Evolutionary conservation across 2,888 invertebrate species (phyloP), one percentile per base, ranked within the genome.

Genomic region (Netelia fuscicornis): DNA sequence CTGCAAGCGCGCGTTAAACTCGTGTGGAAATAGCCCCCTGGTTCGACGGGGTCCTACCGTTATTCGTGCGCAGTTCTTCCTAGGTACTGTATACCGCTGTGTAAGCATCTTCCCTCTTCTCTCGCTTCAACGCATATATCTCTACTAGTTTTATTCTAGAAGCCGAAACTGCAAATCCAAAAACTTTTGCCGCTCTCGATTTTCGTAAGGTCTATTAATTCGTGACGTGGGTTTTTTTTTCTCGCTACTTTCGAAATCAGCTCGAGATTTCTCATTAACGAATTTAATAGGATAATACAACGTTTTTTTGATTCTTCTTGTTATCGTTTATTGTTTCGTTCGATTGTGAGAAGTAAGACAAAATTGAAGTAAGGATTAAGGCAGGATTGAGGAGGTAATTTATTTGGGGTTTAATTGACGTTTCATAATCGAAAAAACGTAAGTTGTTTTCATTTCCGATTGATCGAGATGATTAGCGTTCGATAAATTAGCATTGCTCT

Each of bases 401-500:
- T 30, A 30, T 30, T 30, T 30, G 5, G 30, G 30, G 30, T 30
- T 30, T 30, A 30, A 30, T 30, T 30, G 6, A 30, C 30, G 30
- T 30, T 30, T 30, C 30, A 30, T 30, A 5, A 30, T 30, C 30
- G 30, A 30, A 30, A 30, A 30, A 30, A 30, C 30, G 2, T 30
- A 30, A 5, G 30, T 44, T 62, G 11, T 54, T 54, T 74, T 64
- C 3, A 62, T 62, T 68, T 75, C 56, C 54, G 54, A 71, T 78
- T 65, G 25, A 54, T 74, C 54, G 37, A 60, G 70, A 70, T 75
- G 62, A 37, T 25, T 13, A 5, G 62, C 60, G 60, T 68, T 60
- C 64, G 79, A 83, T 71, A 20, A 60, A 80, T 75, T 75, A 70
- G n/a, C 62, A 75, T 79, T 79, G 74, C 74, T 75, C 56, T 30